These are phyloP conservation scores for Ophioninae sp. DNA, from an alignment of 2,888 invertebrate species.

Conservation along the genomic window DNA sequence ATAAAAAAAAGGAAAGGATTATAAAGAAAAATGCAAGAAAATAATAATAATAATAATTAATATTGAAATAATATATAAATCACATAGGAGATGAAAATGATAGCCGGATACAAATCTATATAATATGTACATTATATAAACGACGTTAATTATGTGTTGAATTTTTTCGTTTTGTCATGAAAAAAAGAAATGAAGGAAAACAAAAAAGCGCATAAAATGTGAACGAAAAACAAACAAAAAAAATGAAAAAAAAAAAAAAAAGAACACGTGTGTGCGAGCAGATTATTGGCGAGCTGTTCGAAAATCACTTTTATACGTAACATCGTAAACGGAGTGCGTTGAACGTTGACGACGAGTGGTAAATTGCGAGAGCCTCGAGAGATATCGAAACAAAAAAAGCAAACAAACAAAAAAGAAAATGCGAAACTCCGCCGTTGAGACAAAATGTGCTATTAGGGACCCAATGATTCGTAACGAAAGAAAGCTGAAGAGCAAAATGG, in stretches of 20 bases:
- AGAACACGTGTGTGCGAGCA: slow-evolving; percentile 9
- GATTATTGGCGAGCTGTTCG: slow-evolving; percentile 1
- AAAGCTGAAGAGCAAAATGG: neutral
- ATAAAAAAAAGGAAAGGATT: slow-evolving; percentile 60
- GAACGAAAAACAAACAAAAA: too few species aligned
- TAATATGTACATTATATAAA: slow-evolving; percentile 76
- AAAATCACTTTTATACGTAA: slow-evolving; percentile 58
- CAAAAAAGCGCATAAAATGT: too few species aligned
- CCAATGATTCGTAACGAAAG: neutral
- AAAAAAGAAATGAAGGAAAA: slow-evolving; percentile 31
- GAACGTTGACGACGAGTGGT: neutral
- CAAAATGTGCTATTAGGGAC: slow-evolving; percentile 6
- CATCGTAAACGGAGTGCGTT: slow-evolving; percentile 41
- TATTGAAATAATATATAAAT: slow-evolving; percentile 74
- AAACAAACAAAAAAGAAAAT: slow-evolving; percentile 17
- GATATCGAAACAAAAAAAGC: neutral
- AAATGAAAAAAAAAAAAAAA: slow-evolving; percentile 18
- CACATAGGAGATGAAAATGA: slow-evolving; percentile 69
- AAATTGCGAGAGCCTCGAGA: slow-evolving; percentile 2
- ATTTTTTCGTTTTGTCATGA: slow-evolving; percentile 68
- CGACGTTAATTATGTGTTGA: slow-evolving; percentile 76
- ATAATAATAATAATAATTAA: slow-evolving; percentile 66
- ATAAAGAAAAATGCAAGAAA: slow-evolving; percentile 38
- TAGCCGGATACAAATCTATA: slow-evolving; percentile 76
- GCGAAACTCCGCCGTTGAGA: neutral